Evolutionary conservation across 2,888 invertebrate genomes (phyloP).

Genomic region (Eurois occulta): DNA sequence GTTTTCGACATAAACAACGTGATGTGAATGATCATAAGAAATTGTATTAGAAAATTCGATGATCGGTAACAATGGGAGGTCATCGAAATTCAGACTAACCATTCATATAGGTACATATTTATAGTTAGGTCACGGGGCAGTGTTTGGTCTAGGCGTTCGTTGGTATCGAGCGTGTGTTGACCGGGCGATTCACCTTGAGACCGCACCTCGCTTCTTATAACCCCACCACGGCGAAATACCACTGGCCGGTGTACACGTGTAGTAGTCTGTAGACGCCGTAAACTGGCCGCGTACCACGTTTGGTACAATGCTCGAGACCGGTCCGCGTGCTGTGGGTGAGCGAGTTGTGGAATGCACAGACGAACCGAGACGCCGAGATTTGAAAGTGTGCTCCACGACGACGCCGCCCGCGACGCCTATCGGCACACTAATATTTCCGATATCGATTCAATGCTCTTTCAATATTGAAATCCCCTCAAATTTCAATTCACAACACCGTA

Average conservation of each 20-base stretch:
- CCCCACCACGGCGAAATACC: constrained; percentile 75
- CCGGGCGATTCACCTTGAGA: constrained; percentile 89
- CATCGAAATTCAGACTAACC: constrained; percentile 74
- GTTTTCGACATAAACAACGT: constrained; percentile 24
- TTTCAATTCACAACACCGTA: constrained; percentile 48
- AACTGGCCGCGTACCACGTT: constrained; percentile 81
- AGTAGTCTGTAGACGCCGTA: constrained; percentile 74
- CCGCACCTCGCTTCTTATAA: constrained; percentile 85
- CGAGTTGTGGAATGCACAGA: constrained; percentile 89
- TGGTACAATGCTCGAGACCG: constrained; percentile 89
- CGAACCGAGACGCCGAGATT: constrained; percentile 85
- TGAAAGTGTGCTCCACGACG: constrained; percentile 84
- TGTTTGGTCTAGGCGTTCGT: constrained; percentile 88
- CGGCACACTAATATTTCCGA: constrained; percentile 77
- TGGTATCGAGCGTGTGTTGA: constrained; percentile 86
- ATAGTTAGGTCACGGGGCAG: constrained; percentile 83
- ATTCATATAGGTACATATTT: constrained; percentile 78
- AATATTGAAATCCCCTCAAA: constrained; percentile 55
- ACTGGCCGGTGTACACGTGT: constrained; percentile 71
- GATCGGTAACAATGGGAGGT: constrained; percentile 71
- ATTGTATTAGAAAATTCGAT: constrained; percentile 18
- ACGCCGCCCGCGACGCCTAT: constrained; percentile 71
- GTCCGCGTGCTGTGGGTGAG: constrained; percentile 89
- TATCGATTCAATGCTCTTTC: constrained; percentile 64
- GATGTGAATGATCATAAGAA: constrained; percentile 25